Evolutionary conservation across 2,888 invertebrate genomes (phyloP).

Genomic region (Capitulum mitella): DNA sequence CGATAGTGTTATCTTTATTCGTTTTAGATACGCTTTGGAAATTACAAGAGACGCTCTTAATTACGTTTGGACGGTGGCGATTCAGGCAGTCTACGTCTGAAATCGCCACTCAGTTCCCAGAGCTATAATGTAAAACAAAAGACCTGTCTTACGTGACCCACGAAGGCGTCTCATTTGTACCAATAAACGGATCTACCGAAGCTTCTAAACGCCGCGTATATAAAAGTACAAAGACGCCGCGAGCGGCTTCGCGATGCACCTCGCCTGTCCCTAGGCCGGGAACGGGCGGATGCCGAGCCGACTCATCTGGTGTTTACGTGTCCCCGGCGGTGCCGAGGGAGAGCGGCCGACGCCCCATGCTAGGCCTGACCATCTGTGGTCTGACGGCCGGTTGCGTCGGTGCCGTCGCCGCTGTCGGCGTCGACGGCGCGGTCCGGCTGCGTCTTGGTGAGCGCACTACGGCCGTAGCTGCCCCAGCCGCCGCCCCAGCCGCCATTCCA

Average conservation of each 20-base stretch:
- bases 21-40: no score
- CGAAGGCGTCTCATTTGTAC: background rate
- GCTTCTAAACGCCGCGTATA: background rate
- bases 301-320: background rate
- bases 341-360: background rate
- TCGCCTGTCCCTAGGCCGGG: no score
- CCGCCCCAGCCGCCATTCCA: background rate
- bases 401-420: background rate
- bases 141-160: no score
- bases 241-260: background rate
- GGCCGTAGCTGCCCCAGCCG: background rate
- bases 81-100: no score
- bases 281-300: no score
- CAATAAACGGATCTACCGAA: background rate
- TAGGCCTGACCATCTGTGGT: background rate
- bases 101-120: no score
- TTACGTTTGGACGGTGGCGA: no score
- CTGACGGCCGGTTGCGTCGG: background rate
- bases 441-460: background rate
- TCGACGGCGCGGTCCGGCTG: background rate
- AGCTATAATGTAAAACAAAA: no score
- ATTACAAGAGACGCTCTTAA: no score
- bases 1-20: no score
- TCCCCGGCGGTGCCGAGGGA: background rate
- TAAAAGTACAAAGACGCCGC: background rate